These are phyloP conservation scores for Holacanthus passer DNA, from an alignment of 2,113 vertebrate genomes.

Conservation along the genomic window DNA sequence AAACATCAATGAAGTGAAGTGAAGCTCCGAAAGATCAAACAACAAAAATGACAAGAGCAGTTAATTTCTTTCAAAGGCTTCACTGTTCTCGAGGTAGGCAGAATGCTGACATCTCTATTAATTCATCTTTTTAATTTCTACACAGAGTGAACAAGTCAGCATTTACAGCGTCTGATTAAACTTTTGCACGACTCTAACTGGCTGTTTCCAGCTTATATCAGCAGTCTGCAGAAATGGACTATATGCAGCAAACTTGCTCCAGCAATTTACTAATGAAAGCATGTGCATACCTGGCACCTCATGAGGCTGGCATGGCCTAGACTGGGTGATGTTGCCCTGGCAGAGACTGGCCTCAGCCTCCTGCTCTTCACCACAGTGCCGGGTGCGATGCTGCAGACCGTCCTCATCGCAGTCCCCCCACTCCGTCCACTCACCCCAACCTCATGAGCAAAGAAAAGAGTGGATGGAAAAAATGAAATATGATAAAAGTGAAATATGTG, in stretches of 20 bases:
- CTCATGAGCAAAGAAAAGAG: conserved; percentile 67
- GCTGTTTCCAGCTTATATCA: conserved; percentile 20
- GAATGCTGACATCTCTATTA: conserved; percentile 34
- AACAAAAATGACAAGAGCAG: conserved; percentile 2
- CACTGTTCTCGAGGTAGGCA: conserved; percentile 9
- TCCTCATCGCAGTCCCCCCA: conserved; percentile 92
- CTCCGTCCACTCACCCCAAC: conserved; percentile 91
- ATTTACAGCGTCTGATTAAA: conserved; percentile 17
- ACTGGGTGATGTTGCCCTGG: conserved; percentile 91
- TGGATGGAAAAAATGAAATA: neutral
- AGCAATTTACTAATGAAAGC: neutral
- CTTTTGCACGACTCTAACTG: neutral
- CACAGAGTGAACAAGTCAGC: conserved; percentile 43
- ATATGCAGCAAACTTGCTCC: neutral
- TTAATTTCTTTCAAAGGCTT: conserved; percentile 36
- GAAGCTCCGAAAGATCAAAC: conserved; percentile 35
- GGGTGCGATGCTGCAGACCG: conserved; percentile 88
- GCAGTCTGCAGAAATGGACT: neutral
- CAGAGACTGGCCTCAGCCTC: conserved; percentile 79
- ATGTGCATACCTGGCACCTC: conserved; percentile 90
- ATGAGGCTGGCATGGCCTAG: conserved; percentile 86
- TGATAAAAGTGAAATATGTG: neutral
- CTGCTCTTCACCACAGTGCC: conserved; percentile 86
- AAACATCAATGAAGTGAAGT: neutral
- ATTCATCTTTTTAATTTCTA: conserved; percentile 43